Conservation (phyloP, 2,797 vertebrate genomes). For the Microctenopoma stevenorrisi region DNA sequence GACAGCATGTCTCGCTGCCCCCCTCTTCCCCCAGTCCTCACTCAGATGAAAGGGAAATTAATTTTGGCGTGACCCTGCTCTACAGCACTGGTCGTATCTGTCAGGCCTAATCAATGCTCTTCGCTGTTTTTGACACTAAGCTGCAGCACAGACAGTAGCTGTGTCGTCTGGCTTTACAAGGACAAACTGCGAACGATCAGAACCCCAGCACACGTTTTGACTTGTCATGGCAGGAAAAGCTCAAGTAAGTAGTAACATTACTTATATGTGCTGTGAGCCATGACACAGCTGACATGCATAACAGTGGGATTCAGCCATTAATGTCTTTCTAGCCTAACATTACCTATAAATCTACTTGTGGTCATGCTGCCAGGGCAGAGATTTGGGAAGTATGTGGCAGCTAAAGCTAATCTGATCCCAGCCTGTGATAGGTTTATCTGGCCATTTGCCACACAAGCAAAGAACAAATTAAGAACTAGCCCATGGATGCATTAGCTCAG, state of each 20-base stretch:
- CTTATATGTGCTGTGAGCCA: not conserved
- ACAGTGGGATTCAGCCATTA: too few relatives aligned
- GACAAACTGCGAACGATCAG: not conserved
- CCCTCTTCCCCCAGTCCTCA: not conserved
- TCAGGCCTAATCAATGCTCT: not conserved
- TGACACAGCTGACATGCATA: not conserved
- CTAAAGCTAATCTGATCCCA: not conserved
- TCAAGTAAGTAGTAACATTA: too few relatives aligned
- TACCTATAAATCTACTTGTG: not conserved
- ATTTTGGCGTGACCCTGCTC: slow-evolving; percentile 2
- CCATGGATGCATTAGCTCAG: not conserved
- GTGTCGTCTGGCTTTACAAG: too few relatives aligned
- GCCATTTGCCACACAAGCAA: not conserved
- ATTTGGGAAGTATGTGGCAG: not conserved
- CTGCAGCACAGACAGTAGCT: not conserved
- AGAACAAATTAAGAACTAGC: not conserved
- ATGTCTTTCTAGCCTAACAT: not conserved
- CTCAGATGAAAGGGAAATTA: slow-evolving; percentile 5
- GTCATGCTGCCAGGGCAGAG: not conserved
- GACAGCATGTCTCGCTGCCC: not conserved
- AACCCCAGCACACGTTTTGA: too few relatives aligned
- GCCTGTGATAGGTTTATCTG: slow-evolving; percentile 2
- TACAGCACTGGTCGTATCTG: not conserved
- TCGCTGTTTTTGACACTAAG: not conserved
- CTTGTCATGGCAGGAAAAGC: not conserved